Percentiles rank a stretch among this genome's conserved stretches.
Evolutionary conservation across 2,113 vertebrate genomes (phyloP).

Genomic region (Fulmarus glacialis): DNA sequence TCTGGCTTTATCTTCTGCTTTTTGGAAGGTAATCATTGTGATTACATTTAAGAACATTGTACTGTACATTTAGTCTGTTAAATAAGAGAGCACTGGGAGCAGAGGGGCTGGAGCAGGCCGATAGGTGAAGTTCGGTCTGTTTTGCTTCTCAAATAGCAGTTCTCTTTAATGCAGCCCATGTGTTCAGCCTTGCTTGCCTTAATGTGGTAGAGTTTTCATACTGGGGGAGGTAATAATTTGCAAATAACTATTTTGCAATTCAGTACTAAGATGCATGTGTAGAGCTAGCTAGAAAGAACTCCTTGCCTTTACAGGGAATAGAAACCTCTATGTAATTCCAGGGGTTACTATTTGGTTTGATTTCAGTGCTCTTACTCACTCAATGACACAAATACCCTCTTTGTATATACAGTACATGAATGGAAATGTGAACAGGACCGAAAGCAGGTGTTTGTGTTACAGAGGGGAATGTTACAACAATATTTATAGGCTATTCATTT

Average conservation of each 20-base stretch:
- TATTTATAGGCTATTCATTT: background rate
- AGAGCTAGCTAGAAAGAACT: background rate
- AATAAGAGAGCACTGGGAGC: conserved; percentile 28
- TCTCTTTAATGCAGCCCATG: conserved; percentile 55
- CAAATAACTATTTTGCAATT: background rate
- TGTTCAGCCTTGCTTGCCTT: conserved; percentile 33
- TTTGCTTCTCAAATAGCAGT: conserved; percentile 31
- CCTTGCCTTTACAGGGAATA: background rate
- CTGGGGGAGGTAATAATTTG: conserved; percentile 18
- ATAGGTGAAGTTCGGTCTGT: conserved; percentile 34
- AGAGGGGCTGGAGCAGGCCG: conserved; percentile 26
- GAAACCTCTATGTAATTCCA: background rate
- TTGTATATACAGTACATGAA: background rate
- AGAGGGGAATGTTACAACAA: background rate
- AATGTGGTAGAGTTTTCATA: conserved; percentile 53
- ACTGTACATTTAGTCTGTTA: conserved; percentile 1
- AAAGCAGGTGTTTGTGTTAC: conserved; percentile 7
- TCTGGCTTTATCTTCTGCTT: conserved; percentile 21
- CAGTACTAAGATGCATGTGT: background rate
- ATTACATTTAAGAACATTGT: conserved; percentile 43
- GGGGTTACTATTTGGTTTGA: background rate
- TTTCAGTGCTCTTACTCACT: background rate
- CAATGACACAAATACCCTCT: background rate
- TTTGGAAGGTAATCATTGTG: conserved; percentile 19
- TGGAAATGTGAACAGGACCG: background rate